Evolutionary conservation across 1,140 invertebrate species (phyloP), one percentile per base, ranked within the genome.

Genomic region (Drosophila tani): DNA sequence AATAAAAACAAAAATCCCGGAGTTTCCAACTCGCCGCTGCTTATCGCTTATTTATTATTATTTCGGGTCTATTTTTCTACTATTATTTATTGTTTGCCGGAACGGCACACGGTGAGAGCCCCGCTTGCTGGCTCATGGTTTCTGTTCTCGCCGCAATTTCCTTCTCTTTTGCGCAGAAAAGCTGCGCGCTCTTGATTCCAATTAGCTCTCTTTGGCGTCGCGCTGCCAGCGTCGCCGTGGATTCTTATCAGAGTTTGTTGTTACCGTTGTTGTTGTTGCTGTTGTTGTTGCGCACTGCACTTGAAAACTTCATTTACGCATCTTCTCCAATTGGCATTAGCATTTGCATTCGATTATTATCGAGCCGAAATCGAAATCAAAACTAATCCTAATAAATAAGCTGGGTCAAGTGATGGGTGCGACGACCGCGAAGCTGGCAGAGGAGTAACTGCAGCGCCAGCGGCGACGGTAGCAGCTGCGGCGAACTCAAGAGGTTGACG

Each of bases 251-350:
- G 40, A 68, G 17, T 41, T n/a, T 53, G 45, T 29, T 46, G 51
- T 50, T 51, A n/a, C 12, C 14, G n/a, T 27, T 63, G 9, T 24
- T 53, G n/a, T n/a, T 24, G 21, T 53, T 75, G 24, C 63, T 76
- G 43, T 78, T 86, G 65, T 87, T 76, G 62, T 80, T 77, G 83
- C 66, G 83, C 84, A 83, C 45, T 86, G 83, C 83, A 86, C 83
- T 86, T 86, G 80, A 86, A 87, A 86, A 81, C 77, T 75, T 84
- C 55, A 88, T 85, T 69, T 71, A 81, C 82, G 85, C 84, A 81
- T 73, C 32, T 59, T 15, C 27, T 19, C 27, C 19, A 35, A 7
- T 24, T n/a, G 5, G 19, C 40, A 32, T 27, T 17, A 21, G 14
- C 43, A 38, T 32, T 29, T 32, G 17, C 43, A 38, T 35, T 35